A percentile compares a stretch with the other conserved stretches of the same genome.
These are phyloP conservation scores for Portunus trituberculatus DNA, from an alignment of 1,140 invertebrate genomes.

Conservation along the genomic window DNA sequence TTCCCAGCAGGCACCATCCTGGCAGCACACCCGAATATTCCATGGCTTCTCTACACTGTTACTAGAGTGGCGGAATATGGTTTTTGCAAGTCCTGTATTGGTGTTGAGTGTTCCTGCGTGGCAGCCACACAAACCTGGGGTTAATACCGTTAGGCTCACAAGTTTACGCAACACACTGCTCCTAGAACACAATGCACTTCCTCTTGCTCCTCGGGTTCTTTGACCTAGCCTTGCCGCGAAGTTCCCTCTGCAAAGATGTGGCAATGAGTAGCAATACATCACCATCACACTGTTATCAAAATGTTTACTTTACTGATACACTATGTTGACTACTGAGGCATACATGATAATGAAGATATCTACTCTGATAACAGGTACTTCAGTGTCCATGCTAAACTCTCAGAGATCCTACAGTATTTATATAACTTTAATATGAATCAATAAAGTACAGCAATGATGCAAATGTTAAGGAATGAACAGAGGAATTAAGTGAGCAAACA, in stretches of 20 bases:
- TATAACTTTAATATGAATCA: too few relatives aligned
- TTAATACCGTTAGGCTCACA: constrained; percentile 70
- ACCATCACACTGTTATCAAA: not conserved
- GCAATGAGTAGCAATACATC: not conserved
- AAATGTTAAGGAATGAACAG: too few relatives aligned
- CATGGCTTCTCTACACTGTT: constrained; percentile 44
- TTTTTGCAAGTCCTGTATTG: constrained; percentile 39
- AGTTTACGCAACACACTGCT: constrained; percentile 63
- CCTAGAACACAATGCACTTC: constrained; percentile 72
- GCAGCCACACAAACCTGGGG: constrained; percentile 46
- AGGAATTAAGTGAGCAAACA: too few relatives aligned
- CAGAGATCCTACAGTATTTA: not conserved
- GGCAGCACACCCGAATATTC: constrained; percentile 36
- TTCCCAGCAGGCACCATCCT: not conserved
- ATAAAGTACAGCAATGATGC: too few relatives aligned
- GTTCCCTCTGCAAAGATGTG: constrained; percentile 62
- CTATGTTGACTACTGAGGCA: not conserved
- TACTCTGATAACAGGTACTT: not conserved
- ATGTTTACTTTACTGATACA: not conserved
- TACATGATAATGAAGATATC: not conserved
- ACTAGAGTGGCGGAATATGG: constrained; percentile 30
- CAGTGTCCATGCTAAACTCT: not conserved
- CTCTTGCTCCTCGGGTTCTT: constrained; percentile 46
- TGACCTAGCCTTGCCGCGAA: constrained; percentile 54
- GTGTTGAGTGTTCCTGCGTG: constrained; percentile 28